phyloP scores from a whole-genome alignment of 1,140 invertebrate genomes.

The Solen grandis region DNA sequence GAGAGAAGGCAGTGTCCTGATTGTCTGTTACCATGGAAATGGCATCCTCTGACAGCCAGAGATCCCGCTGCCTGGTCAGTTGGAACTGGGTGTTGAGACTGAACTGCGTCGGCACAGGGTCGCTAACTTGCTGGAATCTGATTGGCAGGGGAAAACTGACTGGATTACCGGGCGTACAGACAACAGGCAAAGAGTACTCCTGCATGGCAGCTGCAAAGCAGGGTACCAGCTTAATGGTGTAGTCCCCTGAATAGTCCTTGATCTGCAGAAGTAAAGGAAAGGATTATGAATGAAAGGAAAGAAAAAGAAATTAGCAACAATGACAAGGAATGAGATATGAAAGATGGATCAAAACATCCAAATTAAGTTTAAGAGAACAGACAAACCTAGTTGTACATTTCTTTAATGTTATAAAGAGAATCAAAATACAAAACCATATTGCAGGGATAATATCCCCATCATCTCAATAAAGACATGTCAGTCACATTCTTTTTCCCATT shows the following conservation, averaged over 20 bases:
- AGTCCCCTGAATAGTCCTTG: conserved; percentile 80
- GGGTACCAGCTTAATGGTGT: conserved; percentile 79
- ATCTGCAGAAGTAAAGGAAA: conserved; percentile 68
- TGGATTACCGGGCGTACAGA: conserved; percentile 76
- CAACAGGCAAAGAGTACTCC: conserved; percentile 68
- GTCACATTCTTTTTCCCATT: too few species aligned
- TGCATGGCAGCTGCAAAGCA: conserved; percentile 75
- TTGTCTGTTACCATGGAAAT: conserved; percentile 64
- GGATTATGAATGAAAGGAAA: too few species aligned
- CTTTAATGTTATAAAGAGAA: not conserved
- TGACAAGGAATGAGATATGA: too few species aligned
- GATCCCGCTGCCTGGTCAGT: conserved; percentile 73
- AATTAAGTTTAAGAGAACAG: too few species aligned
- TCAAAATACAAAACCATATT: too few species aligned
- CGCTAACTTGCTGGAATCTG: conserved; percentile 80
- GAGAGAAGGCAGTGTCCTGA: conserved; percentile 73
- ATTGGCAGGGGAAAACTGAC: conserved; percentile 80
- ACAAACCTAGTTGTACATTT: too few species aligned
- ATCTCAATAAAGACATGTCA: too few species aligned
- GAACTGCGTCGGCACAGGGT: conserved; percentile 78
- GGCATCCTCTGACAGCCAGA: conserved; percentile 76
- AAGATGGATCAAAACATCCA: too few species aligned
- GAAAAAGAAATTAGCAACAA: too few species aligned
- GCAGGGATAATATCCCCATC: too few species aligned
- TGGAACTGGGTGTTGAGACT: conserved; percentile 79